Conservation (phyloP, 2,113 vertebrate genomes). For the Struthio camelus region DNA sequence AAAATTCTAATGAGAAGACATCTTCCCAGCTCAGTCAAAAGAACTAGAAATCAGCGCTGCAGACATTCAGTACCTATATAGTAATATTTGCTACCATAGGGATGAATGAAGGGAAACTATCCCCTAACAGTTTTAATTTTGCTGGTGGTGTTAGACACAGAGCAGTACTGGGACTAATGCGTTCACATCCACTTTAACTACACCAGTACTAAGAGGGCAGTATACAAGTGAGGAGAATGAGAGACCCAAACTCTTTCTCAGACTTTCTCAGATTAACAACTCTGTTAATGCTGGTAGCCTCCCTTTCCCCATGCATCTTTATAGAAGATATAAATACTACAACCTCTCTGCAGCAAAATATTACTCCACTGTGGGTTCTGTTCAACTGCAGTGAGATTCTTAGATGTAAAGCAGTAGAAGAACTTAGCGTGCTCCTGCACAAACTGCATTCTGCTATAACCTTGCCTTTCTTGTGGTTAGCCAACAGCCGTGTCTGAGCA, state of each 20-base stretch:
- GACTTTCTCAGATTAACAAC: not conserved
- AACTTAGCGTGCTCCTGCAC: not conserved
- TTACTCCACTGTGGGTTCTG: not conserved
- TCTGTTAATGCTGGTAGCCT: not conserved
- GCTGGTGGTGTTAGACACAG: accelerated
- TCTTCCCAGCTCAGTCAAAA: not conserved
- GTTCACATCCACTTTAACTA: not conserved
- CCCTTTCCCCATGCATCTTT: not conserved
- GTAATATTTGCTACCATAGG: not conserved
- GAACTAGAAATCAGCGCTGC: not conserved
- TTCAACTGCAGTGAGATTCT: not conserved
- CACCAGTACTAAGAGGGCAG: not conserved
- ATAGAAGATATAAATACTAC: not conserved
- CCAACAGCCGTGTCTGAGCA: not conserved
- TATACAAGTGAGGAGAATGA: not conserved
- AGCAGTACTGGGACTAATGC: not conserved
- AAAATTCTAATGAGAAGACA: not conserved
- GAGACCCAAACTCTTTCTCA: not conserved
- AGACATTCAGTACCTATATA: not conserved
- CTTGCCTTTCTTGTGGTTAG: not conserved
- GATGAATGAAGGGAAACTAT: not conserved
- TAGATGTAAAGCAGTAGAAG: not conserved
- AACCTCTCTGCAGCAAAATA: not conserved
- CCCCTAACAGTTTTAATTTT: not conserved
- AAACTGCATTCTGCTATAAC: not conserved